A percentile compares a stretch with the other conserved stretches of the same genome.
Evolutionary conservation across 2,113 vertebrate genomes (phyloP).

Genomic region (Dascyllus trimaculatus): DNA sequence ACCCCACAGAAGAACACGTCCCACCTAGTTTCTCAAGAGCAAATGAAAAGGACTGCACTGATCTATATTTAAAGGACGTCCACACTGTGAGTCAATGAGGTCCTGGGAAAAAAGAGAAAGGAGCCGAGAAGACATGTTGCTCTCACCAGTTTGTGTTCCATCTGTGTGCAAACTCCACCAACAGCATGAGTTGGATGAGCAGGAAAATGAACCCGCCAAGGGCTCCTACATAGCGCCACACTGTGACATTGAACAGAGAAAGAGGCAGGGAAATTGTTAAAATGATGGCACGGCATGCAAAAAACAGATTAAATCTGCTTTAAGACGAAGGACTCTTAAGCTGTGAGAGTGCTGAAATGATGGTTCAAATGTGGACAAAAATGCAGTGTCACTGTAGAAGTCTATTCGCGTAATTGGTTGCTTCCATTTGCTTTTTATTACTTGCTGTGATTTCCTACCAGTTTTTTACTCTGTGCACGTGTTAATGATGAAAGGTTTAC

Average conservation of each 20-base stretch:
- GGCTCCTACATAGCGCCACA: constrained; percentile 94
- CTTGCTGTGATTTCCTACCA: neutral
- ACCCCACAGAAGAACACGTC: neutral
- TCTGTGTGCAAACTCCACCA: constrained; percentile 97
- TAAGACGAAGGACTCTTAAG: too few species aligned
- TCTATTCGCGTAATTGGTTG: neutral
- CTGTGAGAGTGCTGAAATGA: too few species aligned
- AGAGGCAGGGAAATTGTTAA: neutral
- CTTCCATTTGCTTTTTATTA: neutral
- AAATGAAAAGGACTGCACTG: constrained; percentile 6
- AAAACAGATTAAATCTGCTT: neutral
- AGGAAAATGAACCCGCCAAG: constrained; percentile 90
- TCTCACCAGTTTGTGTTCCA: constrained; percentile 99
- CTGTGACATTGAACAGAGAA: constrained; percentile 74
- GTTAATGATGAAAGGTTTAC: neutral
- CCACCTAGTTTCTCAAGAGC: constrained; percentile 19
- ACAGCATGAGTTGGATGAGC: constrained; percentile 92
- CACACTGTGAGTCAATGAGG: neutral
- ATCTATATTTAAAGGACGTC: constrained; percentile 6
- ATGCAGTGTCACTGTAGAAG: neutral
- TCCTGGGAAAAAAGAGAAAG: neutral
- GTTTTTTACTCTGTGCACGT: neutral
- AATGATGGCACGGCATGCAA: neutral
- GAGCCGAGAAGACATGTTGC: constrained; percentile 14
- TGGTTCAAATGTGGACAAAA: too few species aligned